Percentiles rank a stretch among this genome's conserved stretches.
Conservation (phyloP, 2,797 vertebrate genomes). For the Sphenopsis melanotis region DNA sequence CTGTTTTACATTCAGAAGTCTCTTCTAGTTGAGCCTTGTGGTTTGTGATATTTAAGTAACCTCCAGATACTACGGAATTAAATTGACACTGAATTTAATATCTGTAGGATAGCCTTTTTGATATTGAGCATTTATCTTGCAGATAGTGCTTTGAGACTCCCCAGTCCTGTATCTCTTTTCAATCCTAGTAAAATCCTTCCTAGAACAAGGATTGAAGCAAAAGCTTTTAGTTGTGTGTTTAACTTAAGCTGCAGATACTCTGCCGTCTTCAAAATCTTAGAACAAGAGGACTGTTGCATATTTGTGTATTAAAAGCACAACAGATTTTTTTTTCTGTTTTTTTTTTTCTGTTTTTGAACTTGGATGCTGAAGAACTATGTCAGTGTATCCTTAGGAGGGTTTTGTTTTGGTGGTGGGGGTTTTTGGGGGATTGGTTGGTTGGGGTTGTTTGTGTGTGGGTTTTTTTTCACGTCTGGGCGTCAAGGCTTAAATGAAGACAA, state of each 20-base stretch:
- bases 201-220: not conserved
- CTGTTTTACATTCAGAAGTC: not conserved
- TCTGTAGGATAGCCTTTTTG: not conserved
- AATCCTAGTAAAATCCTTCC: not conserved
- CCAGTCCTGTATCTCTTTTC: not conserved
- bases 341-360: not conserved
- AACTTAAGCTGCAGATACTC: not conserved
- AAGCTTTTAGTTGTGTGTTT: not conserved
- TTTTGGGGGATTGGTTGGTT: not conserved
- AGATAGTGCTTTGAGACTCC: not conserved
- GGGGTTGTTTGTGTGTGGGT: accelerated
- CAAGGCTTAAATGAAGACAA: not conserved
- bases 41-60: not conserved
- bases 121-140: not conserved
- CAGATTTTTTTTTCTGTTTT: not conserved
- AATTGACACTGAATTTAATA: not conserved
- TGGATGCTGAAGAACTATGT: not conserved
- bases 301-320: not conserved
- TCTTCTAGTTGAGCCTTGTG: not conserved
- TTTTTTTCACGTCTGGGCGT: not conserved
- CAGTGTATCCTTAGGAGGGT: not conserved
- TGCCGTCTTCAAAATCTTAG: not conserved
- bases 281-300: not conserved
- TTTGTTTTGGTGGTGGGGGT: not conserved
- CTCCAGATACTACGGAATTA: not conserved